These are phyloP conservation scores for Diplolepis rosae DNA, from an alignment of 2,888 invertebrate genomes.

Conservation along the genomic window DNA sequence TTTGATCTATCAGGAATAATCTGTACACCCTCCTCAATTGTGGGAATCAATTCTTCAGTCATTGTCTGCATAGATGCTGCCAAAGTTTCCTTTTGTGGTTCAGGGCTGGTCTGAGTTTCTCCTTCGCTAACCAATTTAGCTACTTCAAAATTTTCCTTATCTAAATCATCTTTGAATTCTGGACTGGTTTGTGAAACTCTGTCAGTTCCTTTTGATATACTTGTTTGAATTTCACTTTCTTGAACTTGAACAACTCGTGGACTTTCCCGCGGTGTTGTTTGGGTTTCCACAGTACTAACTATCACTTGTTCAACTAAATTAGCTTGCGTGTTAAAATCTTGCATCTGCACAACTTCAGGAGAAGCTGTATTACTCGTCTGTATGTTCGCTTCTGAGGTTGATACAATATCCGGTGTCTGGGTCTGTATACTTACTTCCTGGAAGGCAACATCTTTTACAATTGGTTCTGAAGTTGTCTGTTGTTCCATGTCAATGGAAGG, in stretches of 20 bases:
- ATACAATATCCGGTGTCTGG: constrained; percentile 63
- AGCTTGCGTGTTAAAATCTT: constrained; percentile 75
- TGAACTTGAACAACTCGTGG: constrained; percentile 52
- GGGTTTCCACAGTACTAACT: constrained; percentile 58
- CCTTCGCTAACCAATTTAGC: constrained; percentile 30
- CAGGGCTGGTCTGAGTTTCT: constrained; percentile 61
- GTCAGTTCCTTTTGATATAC: neutral
- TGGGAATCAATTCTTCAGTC: constrained; percentile 66
- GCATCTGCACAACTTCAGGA: constrained; percentile 67
- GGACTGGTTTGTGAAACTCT: constrained; percentile 1
- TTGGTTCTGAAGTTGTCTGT: constrained; percentile 66
- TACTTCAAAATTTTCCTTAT: neutral
- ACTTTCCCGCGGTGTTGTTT: constrained; percentile 59
- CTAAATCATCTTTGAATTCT: constrained; percentile 34
- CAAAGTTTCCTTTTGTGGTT: constrained; percentile 30
- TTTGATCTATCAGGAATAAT: constrained; percentile 61
- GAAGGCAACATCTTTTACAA: constrained; percentile 58
- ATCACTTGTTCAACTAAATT: constrained; percentile 67
- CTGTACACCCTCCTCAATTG: constrained; percentile 64
- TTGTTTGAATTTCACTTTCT: constrained; percentile 60
- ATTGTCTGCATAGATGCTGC: constrained; percentile 53
- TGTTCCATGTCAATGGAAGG: constrained; percentile 59
- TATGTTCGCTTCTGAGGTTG: constrained; percentile 65
- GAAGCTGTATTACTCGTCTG: constrained; percentile 59
- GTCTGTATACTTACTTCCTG: constrained; percentile 74